phyloP scores from a whole-genome alignment of 2,797 vertebrate genomes.

The Squalus acanthias region DNA sequence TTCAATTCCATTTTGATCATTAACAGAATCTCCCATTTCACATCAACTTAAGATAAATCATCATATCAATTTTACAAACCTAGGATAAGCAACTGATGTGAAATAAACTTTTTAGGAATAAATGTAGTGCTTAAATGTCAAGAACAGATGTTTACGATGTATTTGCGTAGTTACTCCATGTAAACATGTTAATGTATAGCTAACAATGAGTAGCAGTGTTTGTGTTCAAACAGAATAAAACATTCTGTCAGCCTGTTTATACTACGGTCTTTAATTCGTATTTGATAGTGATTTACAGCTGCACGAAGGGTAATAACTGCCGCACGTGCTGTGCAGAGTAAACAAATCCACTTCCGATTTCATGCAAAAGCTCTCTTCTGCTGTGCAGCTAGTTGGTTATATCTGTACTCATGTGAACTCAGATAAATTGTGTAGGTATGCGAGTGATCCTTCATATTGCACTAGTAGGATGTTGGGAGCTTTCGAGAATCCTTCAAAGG shows the following conservation, averaged over 20 bases:
- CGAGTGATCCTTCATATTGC: neutral
- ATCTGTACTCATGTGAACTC: neutral
- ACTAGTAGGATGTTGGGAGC: neutral
- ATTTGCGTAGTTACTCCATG: neutral
- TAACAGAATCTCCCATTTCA: neutral
- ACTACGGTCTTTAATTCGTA: neutral
- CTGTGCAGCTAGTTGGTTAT: neutral
- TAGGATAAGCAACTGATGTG: neutral
- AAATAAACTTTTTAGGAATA: conserved; percentile 1
- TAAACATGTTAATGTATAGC: neutral
- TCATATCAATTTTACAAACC: neutral
- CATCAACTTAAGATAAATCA: neutral
- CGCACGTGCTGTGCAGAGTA: neutral
- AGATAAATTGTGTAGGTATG: neutral
- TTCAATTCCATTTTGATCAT: neutral
- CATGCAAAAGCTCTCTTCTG: neutral
- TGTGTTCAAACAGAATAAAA: conserved; percentile 13
- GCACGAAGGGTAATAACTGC: neutral
- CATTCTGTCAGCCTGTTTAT: neutral
- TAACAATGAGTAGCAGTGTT: neutral
- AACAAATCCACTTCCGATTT: neutral
- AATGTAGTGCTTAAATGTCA: neutral
- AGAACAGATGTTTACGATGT: neutral
- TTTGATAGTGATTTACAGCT: neutral
- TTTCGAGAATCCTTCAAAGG: neutral